Base-by-base conservation (phyloP, 2,113 vertebrate genomes). In the Dasyornis broadbenti region DNA sequence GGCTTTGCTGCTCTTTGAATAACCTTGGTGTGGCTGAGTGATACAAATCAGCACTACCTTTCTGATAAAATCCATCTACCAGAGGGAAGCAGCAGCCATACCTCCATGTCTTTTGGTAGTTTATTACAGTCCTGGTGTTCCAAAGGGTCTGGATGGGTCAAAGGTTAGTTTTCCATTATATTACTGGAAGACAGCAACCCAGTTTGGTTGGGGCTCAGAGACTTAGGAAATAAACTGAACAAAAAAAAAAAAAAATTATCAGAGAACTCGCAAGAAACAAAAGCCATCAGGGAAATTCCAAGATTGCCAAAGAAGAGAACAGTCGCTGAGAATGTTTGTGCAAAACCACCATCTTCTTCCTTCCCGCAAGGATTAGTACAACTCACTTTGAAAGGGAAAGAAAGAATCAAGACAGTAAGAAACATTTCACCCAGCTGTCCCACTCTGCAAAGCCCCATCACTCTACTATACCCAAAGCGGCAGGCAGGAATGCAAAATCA, bases 1-100 rank as follows among this genome's bases (percentile, higher is more conserved):
- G 95, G 97, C 95, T 97, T 96, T 97, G 95, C 91, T 97, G 95
- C 96, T 97, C 96, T 97, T 92, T 96, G 95, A 95, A 97, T 97
- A 97, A 97, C 96, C 93, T 95, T 86, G 70, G 86, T 97, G 96
- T 94, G 97, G 96, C 96, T 77, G 65, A 83, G 93, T 31, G 95
- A 97, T 97, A 97, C 81, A 91, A 85, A 97, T 96, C 97, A 95
- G 90, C 92, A 91, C 71, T 91, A 94, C 90, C 69, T 96, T 91
- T 89, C 92, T 91, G 95, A 97, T 96, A 96, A 95, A 94, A 95
- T 91, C 79, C 78, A 85, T 94, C 72, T 63, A 86, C 83, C 86
- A 92, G 82, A 89, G 70, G 90, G 84, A 94, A 95, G 82, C 80
- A 92, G 86, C 88, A 93, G 84, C 49, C 82, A 57, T 90, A 90